phyloP scores from a whole-genome alignment of 2,113 vertebrate species.

The Catagonus wagneri region DNA sequence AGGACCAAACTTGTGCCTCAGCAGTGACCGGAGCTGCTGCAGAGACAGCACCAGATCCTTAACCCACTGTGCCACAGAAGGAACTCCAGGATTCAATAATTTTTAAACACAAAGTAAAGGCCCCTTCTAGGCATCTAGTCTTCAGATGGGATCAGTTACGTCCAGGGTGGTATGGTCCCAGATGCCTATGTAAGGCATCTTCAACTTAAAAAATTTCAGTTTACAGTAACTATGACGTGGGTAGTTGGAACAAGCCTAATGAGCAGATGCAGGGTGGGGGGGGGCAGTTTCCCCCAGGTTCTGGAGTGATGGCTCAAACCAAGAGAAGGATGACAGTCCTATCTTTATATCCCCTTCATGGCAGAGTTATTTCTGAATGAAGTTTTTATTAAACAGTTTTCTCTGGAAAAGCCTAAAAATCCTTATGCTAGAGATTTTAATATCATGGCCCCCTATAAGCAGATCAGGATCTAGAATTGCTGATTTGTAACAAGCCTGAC shows the following conservation, averaged over 20 bases:
- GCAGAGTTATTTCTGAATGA: conserved; percentile 11
- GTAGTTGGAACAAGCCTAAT: neutral
- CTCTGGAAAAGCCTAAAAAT: conserved; percentile 36
- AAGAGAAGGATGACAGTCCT: conserved; percentile 1
- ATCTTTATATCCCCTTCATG: neutral
- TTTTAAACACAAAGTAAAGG: conserved; percentile 23
- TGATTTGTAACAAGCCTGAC: conserved; percentile 55
- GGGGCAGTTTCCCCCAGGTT: neutral
- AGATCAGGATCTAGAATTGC: conserved; percentile 1
- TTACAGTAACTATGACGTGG: neutral
- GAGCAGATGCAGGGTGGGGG: neutral
- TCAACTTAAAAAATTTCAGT: neutral
- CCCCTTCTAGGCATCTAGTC: neutral
- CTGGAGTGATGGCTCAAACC: conserved; percentile 46
- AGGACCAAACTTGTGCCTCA: too few relatives aligned
- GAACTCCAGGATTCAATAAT: neutral
- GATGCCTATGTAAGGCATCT: neutral
- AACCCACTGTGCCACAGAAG: too few relatives aligned
- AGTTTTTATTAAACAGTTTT: neutral
- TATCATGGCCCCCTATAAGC: neutral
- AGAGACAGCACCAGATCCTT: too few relatives aligned
- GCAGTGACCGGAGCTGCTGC: too few relatives aligned
- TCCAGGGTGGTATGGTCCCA: too few relatives aligned
- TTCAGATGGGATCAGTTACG: too few relatives aligned
- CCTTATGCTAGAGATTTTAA: conserved; percentile 51